These are phyloP conservation scores for Gallinago solitaria DNA, from an alignment of 2,797 vertebrate species.

Conservation along the genomic window DNA sequence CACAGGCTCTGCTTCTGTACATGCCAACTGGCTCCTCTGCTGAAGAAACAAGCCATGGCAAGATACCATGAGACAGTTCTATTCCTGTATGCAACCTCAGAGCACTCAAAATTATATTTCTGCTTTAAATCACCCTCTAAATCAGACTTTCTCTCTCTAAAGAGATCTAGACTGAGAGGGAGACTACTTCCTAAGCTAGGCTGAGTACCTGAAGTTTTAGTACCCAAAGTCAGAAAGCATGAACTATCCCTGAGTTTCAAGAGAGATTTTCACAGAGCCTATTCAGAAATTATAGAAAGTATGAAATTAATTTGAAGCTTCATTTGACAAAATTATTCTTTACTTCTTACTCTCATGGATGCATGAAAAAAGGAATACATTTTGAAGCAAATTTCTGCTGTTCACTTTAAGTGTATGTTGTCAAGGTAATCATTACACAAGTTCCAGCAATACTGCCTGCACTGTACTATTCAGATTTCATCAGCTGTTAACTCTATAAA, in stretches of 20 bases:
- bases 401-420: conserved; percentile 36
- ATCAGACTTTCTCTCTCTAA: background rate
- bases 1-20: background rate
- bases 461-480: conserved; percentile 48
- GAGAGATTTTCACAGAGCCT: background rate
- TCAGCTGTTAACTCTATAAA: conserved; percentile 68
- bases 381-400: background rate
- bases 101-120: background rate
- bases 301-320: background rate
- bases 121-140: background rate
- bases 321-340: background rate
- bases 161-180: background rate
- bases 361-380: background rate
- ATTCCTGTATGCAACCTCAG: background rate
- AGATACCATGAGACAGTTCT: background rate
- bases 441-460: conserved; percentile 6
- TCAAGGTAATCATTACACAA: conserved; percentile 48
- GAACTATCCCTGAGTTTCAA: background rate
- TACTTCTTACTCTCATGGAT: background rate
- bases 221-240: background rate
- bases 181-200: background rate
- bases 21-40: background rate
- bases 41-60: background rate
- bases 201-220: background rate
- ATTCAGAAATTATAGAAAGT: background rate